phyloP scores from a whole-genome alignment of 1,140 invertebrate species.

The Oryzaephilus surinamensis region DNA sequence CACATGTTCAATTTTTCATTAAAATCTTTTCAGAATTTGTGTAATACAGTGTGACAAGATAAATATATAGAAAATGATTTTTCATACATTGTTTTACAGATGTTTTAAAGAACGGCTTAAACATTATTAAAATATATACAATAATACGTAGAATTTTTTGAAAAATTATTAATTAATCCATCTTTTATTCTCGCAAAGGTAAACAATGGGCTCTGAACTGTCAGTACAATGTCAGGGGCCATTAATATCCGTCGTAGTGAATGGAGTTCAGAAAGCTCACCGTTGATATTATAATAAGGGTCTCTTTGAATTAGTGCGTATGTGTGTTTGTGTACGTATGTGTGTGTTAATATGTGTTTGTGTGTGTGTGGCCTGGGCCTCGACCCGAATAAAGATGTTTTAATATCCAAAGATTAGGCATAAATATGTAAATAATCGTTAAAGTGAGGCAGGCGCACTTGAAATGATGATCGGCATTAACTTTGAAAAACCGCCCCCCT shows the following conservation, averaged over 20 bases:
- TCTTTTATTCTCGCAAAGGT: constrained; percentile 8
- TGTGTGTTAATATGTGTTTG: no score
- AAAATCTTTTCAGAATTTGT: no score
- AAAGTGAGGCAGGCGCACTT: constrained; percentile 12
- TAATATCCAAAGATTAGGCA: constrained; percentile 13
- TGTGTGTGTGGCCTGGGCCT: constrained; percentile 1
- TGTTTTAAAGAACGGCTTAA: no score
- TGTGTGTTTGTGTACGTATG: no score
- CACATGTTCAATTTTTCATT: no score
- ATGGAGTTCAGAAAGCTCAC: constrained; percentile 2
- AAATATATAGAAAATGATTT: no score
- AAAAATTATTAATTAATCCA: constrained; percentile 13
- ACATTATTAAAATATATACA: no score
- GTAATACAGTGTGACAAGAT: no score
- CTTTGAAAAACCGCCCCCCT: no score
- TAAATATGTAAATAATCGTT: constrained; percentile 14
- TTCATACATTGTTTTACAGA: no score
- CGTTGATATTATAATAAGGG: constrained; percentile 6
- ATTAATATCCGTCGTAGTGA: constrained; percentile 10
- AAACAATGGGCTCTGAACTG: constrained; percentile 1
- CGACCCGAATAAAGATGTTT: constrained; percentile 10
- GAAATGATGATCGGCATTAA: constrained; percentile 12
- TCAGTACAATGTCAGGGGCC: background rate
- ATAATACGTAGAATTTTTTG: constrained; percentile 2
- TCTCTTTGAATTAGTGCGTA: no score